Evolutionary conservation across 2,113 vertebrate species (phyloP), one percentile per base, ranked within the genome.

Genomic region (Mobula hypostoma): DNA sequence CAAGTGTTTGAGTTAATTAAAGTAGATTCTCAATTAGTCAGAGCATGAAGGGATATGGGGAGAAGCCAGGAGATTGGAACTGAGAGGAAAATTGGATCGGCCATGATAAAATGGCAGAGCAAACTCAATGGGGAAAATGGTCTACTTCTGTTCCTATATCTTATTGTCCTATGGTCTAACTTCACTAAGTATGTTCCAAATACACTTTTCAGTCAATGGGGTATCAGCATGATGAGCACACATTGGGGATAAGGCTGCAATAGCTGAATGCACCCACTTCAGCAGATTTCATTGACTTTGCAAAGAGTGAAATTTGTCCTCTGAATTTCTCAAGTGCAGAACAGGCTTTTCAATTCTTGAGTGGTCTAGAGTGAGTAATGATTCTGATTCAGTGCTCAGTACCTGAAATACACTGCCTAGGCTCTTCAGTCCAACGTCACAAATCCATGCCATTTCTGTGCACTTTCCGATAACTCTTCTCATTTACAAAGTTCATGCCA

Each of bases 401-500:
- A 32, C 36, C 36, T 40, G 32, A 93, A 74, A 93, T 68, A 72
- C 24, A 40, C 66, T 32, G 90, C 66, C 21, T 40, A 36, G 68
- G 17, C 70, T 72, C 90, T 93, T 14, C 36, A 72, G 36, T 72
- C 90, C 90, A 93, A 72, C 36, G 27, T 40, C 32, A 74, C 32
- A 36, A 68, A 72, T 24, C 68, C 87, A 5, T 48, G 36, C 66
- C 36, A 48, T 93, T 93, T 74, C 68, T 40, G 24, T 40, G n/a
- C 68, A 11, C 90, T 93, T 74, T 61, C 36, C 32, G 36, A 68
- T 74, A 17, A 72, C 68, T 48, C 36, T 74, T 93, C 72, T 93
- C 66, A 74, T 93, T 93, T 93, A 70, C 48, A 68, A 93, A 93
- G 90, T 93, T 70, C 90, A 93, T 40, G 19, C 68, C 68, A 72